Percentiles rank a stretch among this genome's conserved stretches.
Conservation (phyloP, 2,797 vertebrate genomes). For the Onychomys leucogaster region DNA sequence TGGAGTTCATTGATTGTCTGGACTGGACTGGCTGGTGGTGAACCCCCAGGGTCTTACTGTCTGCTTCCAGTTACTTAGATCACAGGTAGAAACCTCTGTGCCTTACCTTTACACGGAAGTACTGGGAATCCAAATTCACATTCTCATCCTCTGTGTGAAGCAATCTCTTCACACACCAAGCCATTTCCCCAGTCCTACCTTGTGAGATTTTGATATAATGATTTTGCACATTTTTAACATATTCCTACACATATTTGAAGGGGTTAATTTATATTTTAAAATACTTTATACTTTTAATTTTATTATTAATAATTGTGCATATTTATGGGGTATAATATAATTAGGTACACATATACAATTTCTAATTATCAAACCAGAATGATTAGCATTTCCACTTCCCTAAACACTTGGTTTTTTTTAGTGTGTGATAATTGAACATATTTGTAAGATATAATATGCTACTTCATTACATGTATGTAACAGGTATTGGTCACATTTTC, state of each 20-base stretch:
- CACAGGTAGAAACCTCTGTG: background rate
- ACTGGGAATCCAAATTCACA: background rate
- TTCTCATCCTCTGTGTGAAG: background rate
- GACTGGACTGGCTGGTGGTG: background rate
- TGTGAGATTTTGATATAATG: background rate
- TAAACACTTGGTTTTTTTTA: background rate
- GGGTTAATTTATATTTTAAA: constrained; percentile 24
- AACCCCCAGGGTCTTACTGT: background rate
- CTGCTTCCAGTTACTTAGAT: background rate
- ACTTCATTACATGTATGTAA: background rate
- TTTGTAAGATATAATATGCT: background rate
- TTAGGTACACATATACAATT: background rate
- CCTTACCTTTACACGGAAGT: background rate
- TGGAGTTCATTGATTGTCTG: background rate
- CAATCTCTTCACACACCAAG: background rate
- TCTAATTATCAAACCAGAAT: background rate
- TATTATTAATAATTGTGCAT: background rate
- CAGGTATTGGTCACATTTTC: background rate
- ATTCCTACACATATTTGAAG: background rate
- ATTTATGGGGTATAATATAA: background rate
- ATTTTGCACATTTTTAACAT: background rate
- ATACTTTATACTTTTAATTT: background rate
- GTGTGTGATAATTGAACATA: background rate
- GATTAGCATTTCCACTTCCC: background rate
- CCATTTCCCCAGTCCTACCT: background rate